These are phyloP conservation scores for Karalla daura DNA, from an alignment of 2,797 vertebrate species.

Conservation along the genomic window DNA sequence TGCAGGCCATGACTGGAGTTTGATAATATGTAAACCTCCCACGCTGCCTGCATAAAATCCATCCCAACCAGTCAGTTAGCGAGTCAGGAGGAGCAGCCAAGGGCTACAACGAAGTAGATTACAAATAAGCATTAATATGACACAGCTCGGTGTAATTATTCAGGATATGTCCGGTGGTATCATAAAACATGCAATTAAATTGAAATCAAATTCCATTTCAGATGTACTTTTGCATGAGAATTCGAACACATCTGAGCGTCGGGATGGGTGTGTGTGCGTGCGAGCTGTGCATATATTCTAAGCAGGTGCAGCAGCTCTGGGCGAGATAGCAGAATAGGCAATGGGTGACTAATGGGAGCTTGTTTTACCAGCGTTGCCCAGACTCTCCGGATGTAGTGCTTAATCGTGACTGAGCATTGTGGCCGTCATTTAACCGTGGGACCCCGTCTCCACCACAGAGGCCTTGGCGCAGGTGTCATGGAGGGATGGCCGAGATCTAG, in stretches of 20 bases:
- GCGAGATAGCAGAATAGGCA: conserved; percentile 58
- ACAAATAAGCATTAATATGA: conserved; percentile 50
- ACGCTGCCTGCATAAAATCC: conserved; percentile 63
- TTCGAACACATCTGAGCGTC: conserved; percentile 35
- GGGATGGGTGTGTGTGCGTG: conserved; percentile 28
- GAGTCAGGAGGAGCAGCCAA: conserved; percentile 49
- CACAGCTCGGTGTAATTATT: conserved; percentile 44
- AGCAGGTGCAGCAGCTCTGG: conserved; percentile 57
- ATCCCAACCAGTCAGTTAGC: conserved; percentile 55
- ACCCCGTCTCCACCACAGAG: conserved; percentile 39
- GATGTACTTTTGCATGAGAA: conserved; percentile 37
- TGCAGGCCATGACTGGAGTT: conserved; percentile 63
- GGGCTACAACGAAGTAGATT: conserved; percentile 45
- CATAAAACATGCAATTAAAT: conserved; percentile 57
- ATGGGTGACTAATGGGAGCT: conserved; percentile 78
- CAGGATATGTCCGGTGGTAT: conserved; percentile 40
- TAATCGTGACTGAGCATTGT: conserved; percentile 66
- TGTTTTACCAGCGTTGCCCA: conserved; percentile 66
- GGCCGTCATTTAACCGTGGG: conserved; percentile 48
- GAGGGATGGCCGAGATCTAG: conserved; percentile 51
- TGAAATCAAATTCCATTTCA: conserved; percentile 44
- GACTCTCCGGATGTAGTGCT: conserved; percentile 55
- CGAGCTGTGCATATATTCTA: conserved; percentile 59
- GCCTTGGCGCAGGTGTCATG: conserved; percentile 44
- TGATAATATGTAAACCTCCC: conserved; percentile 79